These are phyloP conservation scores for Potamarius usumacintae DNA, from an alignment of 2,113 vertebrate species.

Conservation along the genomic window DNA sequence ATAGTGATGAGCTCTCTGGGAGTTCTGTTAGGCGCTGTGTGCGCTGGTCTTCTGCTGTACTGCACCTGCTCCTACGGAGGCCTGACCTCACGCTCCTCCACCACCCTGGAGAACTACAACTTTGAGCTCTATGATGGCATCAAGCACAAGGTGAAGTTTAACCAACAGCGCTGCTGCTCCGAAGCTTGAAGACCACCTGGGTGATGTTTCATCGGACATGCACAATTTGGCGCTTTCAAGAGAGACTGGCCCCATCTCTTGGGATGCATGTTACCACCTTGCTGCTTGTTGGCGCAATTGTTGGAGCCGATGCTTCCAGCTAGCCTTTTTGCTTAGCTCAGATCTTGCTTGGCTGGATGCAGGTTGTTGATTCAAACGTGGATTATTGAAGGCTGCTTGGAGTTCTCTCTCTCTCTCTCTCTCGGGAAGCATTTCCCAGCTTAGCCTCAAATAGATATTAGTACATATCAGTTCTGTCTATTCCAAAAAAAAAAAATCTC, in stretches of 20 bases:
- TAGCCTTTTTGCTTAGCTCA: conserved; percentile 16
- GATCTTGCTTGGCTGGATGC: background rate
- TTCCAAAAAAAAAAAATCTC: conserved; percentile 54
- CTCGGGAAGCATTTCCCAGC: conserved; percentile 34
- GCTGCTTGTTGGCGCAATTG: conserved; percentile 2
- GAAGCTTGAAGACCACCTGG: conserved; percentile 80
- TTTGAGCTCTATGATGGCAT: conserved; percentile 97
- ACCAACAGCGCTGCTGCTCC: conserved; percentile 97
- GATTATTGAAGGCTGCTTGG: conserved; percentile 39
- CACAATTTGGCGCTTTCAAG: conserved; percentile 19
- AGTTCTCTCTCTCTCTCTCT: conserved; percentile 16
- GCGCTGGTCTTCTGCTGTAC: conserved; percentile 92
- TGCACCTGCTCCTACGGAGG: conserved; percentile 94
- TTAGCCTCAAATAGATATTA: conserved; percentile 67
- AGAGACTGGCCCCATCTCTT: conserved; percentile 44
- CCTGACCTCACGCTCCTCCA: conserved; percentile 91
- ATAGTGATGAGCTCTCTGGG: conserved; percentile 98
- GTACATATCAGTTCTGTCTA: conserved; percentile 74
- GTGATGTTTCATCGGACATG: background rate
- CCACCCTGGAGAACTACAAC: conserved; percentile 98
- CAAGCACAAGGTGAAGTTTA: conserved; percentile 99
- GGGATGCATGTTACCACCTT: conserved; percentile 43
- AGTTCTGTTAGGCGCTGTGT: conserved; percentile 90
- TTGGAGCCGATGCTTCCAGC: conserved; percentile 12
- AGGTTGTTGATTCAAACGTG: conserved; percentile 45